phyloP scores from a whole-genome alignment of 1,140 invertebrate genomes.

The Eulimnadia texana region DNA sequence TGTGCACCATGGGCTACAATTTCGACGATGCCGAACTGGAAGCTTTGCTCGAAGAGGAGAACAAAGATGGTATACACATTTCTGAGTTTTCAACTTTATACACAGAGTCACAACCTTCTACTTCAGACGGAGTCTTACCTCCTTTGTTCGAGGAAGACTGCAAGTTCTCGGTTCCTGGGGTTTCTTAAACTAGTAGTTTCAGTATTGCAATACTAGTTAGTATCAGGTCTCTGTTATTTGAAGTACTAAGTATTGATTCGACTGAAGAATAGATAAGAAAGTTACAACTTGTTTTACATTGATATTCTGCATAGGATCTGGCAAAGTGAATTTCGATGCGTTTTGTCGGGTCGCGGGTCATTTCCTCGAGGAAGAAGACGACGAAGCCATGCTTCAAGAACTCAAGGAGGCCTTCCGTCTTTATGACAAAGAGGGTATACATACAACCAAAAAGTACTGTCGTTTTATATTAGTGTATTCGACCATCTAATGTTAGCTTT shows the following conservation, averaged over 20 bases:
- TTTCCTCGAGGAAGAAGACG: conserved; percentile 41
- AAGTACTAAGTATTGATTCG: no score
- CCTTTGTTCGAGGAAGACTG: no score
- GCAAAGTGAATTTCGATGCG: conserved; percentile 47
- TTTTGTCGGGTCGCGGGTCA: conserved; percentile 51
- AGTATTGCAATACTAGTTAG: no score
- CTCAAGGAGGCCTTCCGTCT: conserved; percentile 38
- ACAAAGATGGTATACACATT: conserved; percentile 42
- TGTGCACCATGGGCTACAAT: conserved; percentile 56
- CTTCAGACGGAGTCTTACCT: no score
- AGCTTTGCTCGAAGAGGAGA: conserved; percentile 46
- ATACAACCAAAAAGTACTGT: conserved; percentile 25
- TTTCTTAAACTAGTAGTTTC: no score
- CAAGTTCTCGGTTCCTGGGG: no score
- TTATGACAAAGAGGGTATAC: conserved; percentile 34
- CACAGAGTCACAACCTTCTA: no score
- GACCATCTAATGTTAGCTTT: no score
- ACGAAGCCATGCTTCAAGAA: conserved; percentile 39
- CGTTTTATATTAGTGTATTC: no score
- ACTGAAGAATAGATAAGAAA: no score
- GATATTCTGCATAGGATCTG: conserved; percentile 41
- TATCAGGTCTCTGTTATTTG: no score
- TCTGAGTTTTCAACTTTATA: not conserved
- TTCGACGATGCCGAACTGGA: conserved; percentile 56
- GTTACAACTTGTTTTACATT: no score